phyloP scores from a whole-genome alignment of 1,140 invertebrate genomes.

The Euwallacea fornicatus region DNA sequence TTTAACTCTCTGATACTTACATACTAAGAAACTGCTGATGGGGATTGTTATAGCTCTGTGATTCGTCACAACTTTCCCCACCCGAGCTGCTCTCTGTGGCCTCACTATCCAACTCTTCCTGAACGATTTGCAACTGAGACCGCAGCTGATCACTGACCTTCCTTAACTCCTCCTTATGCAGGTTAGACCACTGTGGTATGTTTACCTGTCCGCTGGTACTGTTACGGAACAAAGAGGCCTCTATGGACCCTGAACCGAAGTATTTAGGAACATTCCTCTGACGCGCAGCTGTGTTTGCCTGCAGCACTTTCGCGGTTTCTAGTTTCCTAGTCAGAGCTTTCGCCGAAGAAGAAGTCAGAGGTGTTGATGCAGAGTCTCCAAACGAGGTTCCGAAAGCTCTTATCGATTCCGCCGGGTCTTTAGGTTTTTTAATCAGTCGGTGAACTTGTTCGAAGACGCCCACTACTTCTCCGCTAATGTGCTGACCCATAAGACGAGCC shows the following conservation, averaged over 20 bases:
- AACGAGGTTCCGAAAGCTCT: background rate
- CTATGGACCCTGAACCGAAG: constrained; percentile 64
- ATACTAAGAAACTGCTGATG: constrained; percentile 73
- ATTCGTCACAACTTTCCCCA: constrained; percentile 91
- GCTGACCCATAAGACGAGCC: constrained; percentile 68
- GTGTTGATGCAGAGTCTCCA: constrained; percentile 41
- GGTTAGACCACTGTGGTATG: constrained; percentile 57
- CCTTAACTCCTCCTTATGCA: constrained; percentile 60
- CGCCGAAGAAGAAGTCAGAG: constrained; percentile 58
- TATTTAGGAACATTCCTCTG: constrained; percentile 57
- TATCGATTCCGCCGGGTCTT: constrained; percentile 36
- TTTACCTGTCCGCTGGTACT: constrained; percentile 54
- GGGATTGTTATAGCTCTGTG: constrained; percentile 75
- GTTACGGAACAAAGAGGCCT: constrained; percentile 42
- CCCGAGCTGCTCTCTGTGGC: constrained; percentile 92
- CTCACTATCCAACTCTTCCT: constrained; percentile 83
- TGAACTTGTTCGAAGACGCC: constrained; percentile 72
- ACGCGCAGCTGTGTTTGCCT: constrained; percentile 47
- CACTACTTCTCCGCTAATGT: constrained; percentile 73
- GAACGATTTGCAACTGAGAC: constrained; percentile 70
- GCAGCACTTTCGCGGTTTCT: constrained; percentile 53
- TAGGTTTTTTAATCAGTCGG: constrained; percentile 54
- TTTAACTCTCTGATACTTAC: constrained; percentile 61
- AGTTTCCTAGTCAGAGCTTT: constrained; percentile 60
- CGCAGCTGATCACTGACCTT: constrained; percentile 69